Evolutionary conservation across 2,797 vertebrate genomes (phyloP).

Genomic region (Choloepus didactylus): DNA sequence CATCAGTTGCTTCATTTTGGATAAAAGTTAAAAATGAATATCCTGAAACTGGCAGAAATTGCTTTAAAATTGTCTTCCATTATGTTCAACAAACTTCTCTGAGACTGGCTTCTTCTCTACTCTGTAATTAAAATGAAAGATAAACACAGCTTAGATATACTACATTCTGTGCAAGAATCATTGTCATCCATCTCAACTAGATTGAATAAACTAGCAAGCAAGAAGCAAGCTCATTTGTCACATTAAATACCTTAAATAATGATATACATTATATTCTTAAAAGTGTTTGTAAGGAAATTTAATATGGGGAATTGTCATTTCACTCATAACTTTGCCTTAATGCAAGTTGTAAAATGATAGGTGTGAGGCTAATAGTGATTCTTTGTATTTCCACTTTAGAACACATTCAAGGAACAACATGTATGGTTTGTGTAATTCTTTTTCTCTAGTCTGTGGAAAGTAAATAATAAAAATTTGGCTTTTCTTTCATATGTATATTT

Average conservation of each 20-base stretch:
- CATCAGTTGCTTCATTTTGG: neutral
- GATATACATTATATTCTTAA: neutral
- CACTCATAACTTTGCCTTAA: neutral
- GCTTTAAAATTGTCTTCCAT: constrained; percentile 49
- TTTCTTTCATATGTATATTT: neutral
- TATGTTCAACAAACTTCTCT: neutral
- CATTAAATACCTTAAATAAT: neutral
- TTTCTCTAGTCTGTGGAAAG: neutral
- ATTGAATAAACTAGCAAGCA: constrained; percentile 20
- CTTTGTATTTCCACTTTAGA: neutral
- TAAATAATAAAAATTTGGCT: neutral
- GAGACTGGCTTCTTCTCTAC: neutral
- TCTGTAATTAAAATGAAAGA: constrained; percentile 35
- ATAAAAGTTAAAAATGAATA: constrained; percentile 35
- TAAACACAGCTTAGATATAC: neutral
- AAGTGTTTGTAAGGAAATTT: neutral
- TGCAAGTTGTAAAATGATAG: neutral
- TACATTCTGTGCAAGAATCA: neutral
- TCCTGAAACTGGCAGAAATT: neutral
- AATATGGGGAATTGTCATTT: neutral
- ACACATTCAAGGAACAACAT: neutral
- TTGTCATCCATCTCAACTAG: constrained; percentile 2
- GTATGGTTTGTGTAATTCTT: neutral
- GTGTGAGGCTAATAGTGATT: neutral
- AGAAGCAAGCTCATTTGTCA: constrained; percentile 39